Base-by-base conservation (phyloP, 2,888 invertebrate species). In the Gymnosoma rotundatum region DNA sequence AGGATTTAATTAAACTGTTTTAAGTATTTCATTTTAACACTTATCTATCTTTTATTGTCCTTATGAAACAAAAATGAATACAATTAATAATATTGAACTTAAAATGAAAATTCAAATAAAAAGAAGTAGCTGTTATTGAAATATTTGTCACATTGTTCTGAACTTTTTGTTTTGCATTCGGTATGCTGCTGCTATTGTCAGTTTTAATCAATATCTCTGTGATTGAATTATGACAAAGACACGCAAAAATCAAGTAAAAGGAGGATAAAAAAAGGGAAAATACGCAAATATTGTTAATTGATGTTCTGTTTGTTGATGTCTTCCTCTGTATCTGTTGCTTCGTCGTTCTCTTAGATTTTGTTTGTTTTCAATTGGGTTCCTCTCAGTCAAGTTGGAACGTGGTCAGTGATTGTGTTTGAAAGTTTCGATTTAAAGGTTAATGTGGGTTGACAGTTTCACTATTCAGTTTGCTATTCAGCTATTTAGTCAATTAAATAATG, bases 371-470 rank as follows among this genome's bases (percentile, higher is more conserved):
- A 7, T 20, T 52, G 50, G 18, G 8, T 52, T 3, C 2, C 18
- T 18, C 4, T 20, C 8, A 21, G 20, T 10, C 7, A 21, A 32
- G 52, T 38, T 45, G 25, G 10, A 0, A 21, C 12, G 42, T 18
- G 12, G 58, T 32, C n/a, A 52, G 69, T 45, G 5, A 18, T 10
- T 10, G 25, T 42, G 25, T 69, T 10, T 66, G 64, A 42, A 56
- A 20, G 63, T 67, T 56, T 67, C 48, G 36, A 72, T 72, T 70
- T 70, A 63, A 56, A 50, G 72, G 63, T 64, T 78, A 72, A 78
- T 78, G 64, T 78, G 56, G 25, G 21, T 56, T 72, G 78, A 72
- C 56, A 32, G 48, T 78, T 72, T 78, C 61, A 61, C 78, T 69
- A 52, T 18, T 52, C 67, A 52, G 48, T 42, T 50, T 60, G 20